A percentile compares a stretch with the other conserved stretches of the same genome.
Conservation (phyloP, 2,113 vertebrate species). For the Origma solitaria region DNA sequence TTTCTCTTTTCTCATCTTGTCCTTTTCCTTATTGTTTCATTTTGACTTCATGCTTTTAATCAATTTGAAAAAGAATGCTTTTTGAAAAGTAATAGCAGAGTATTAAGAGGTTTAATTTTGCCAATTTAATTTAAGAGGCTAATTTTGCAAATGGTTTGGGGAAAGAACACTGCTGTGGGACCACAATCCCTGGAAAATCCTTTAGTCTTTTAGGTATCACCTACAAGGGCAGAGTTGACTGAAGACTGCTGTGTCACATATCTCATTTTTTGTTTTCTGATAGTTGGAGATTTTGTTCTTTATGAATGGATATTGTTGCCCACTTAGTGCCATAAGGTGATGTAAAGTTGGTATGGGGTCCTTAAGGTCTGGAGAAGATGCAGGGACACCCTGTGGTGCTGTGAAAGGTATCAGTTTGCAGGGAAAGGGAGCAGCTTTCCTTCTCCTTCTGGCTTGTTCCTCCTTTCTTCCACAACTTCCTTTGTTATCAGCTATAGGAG, state of each 20-base stretch:
- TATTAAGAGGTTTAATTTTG: no score
- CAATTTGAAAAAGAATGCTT: not conserved
- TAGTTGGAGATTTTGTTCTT: not conserved
- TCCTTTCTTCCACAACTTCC: not conserved
- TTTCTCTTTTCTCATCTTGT: not conserved
- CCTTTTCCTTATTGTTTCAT: not conserved
- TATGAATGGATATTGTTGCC: rapidly evolving
- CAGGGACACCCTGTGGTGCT: not conserved
- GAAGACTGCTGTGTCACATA: not conserved
- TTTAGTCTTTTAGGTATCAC: not conserved
- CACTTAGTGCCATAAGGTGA: not conserved
- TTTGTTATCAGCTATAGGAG: rapidly evolving
- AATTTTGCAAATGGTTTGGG: not conserved
- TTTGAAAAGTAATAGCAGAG: not conserved
- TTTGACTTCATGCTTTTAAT: not conserved
- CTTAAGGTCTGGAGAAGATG: not conserved
- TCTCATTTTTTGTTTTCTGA: not conserved
- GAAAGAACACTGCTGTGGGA: not conserved
- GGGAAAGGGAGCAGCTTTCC: not conserved
- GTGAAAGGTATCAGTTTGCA: not conserved
- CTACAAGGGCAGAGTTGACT: not conserved
- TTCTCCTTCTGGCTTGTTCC: not conserved
- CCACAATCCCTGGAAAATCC: not conserved
- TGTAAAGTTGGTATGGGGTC: not conserved
- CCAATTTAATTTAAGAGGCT: not conserved